These are phyloP conservation scores for Hydrozoanthus tunicans DNA, from an alignment of 64 coral and sea anemone species.

Conservation along the genomic window DNA sequence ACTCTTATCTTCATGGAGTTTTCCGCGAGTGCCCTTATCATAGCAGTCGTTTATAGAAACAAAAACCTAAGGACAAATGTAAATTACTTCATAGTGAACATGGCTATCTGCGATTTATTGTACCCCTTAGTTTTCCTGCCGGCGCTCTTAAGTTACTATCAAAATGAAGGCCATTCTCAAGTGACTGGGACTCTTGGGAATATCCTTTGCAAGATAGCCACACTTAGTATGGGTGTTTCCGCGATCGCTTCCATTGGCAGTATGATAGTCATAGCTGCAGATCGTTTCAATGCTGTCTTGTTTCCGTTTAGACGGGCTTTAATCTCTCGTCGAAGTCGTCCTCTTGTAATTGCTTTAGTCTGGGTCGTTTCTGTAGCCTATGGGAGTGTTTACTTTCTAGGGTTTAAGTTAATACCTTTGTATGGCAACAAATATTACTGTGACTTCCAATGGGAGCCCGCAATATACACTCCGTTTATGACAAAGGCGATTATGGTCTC, in stretches of 20 bases:
- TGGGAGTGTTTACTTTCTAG: not conserved
- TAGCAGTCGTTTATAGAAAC: not conserved
- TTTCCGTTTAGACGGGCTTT: not conserved
- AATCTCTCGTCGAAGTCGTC: not conserved
- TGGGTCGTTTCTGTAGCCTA: not conserved
- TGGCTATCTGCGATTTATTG: not conserved
- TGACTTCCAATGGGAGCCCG: not conserved
- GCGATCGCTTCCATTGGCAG: not conserved
- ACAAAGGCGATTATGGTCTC: not conserved
- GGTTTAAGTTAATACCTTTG: not conserved
- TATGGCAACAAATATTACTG: not conserved
- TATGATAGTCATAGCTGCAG: slow-evolving; percentile 5
- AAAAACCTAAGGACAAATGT: not conserved
- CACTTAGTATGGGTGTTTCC: not conserved
- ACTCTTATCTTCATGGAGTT: not conserved
- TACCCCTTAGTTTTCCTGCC: not conserved
- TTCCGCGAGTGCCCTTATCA: not conserved
- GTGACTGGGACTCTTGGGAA: not conserved
- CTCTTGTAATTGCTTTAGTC: not conserved
- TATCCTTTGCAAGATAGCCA: not conserved
- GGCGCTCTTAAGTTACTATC: not conserved
- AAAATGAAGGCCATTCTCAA: not conserved
- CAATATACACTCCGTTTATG: not conserved
- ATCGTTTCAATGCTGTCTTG: not conserved
- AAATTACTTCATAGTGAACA: not conserved